These are phyloP conservation scores for Stegodyphus dumicola DNA, from an alignment of 1,140 invertebrate genomes.

Conservation along the genomic window DNA sequence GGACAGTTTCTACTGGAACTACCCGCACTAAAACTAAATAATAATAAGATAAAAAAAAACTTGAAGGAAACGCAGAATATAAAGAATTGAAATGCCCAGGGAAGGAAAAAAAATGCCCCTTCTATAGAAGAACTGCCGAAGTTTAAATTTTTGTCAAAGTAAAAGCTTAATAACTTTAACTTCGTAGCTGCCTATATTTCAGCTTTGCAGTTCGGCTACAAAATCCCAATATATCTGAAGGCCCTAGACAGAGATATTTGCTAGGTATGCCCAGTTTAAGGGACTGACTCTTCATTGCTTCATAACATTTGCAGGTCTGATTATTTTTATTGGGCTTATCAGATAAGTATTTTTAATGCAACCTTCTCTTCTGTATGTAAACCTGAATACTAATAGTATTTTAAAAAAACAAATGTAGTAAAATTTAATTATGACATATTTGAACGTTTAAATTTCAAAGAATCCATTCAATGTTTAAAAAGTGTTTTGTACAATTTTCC, in stretches of 20 bases:
- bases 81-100: constrained; percentile 43
- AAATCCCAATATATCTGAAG: constrained; percentile 39
- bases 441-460: no score
- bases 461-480: no score
- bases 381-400: no score
- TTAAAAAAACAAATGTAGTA: no score
- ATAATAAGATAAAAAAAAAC: constrained; percentile 47
- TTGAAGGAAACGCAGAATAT: neutral
- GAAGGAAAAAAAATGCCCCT: neutral
- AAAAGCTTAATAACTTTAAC: constrained; percentile 48
- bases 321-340: no score
- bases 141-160: constrained; percentile 27
- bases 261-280: neutral
- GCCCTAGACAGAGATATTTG: constrained; percentile 1
- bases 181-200: constrained; percentile 12
- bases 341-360: no score
- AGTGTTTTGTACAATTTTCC: no score
- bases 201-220: neutral
- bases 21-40: constrained; percentile 50
- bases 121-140: neutral
- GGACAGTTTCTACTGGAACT: constrained; percentile 43
- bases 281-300: neutral
- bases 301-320: no score
- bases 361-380: no score
- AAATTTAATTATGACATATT: no score